phyloP scores from a whole-genome alignment of 2,113 vertebrate genomes.

The Leptocoma aspasia region DNA sequence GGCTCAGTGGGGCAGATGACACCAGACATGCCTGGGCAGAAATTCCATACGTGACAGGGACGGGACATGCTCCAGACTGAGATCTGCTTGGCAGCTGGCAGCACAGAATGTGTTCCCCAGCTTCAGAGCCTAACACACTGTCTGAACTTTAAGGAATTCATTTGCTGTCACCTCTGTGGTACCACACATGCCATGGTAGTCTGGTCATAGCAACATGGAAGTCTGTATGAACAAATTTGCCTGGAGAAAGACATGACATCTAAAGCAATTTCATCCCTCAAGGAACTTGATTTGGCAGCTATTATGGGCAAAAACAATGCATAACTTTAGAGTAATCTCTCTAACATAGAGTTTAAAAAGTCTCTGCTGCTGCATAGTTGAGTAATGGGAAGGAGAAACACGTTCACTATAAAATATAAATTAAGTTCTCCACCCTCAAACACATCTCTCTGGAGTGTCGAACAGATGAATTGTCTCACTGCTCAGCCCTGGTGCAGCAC shows the following conservation, averaged over 20 bases:
- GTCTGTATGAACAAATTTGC: background rate
- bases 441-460: background rate
- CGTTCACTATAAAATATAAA: background rate
- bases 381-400: background rate
- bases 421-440: slow-evolving; percentile 3
- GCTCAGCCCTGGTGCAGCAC: background rate
- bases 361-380: background rate
- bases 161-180: background rate
- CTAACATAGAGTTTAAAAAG: background rate
- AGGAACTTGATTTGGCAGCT: background rate
- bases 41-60: accelerated
- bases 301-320: background rate
- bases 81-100: background rate
- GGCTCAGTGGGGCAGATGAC: background rate
- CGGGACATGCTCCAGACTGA: background rate
- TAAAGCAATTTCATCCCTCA: background rate
- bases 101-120: background rate
- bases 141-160: background rate
- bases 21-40: background rate
- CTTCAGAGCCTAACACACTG: background rate
- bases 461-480: background rate
- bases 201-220: background rate
- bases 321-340: background rate
- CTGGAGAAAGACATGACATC: background rate
- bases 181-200: background rate